Percentiles rank a stretch among this genome's conserved stretches.
Evolutionary conservation across 2,113 vertebrate species (phyloP).

Genomic region (Chionis minor): DNA sequence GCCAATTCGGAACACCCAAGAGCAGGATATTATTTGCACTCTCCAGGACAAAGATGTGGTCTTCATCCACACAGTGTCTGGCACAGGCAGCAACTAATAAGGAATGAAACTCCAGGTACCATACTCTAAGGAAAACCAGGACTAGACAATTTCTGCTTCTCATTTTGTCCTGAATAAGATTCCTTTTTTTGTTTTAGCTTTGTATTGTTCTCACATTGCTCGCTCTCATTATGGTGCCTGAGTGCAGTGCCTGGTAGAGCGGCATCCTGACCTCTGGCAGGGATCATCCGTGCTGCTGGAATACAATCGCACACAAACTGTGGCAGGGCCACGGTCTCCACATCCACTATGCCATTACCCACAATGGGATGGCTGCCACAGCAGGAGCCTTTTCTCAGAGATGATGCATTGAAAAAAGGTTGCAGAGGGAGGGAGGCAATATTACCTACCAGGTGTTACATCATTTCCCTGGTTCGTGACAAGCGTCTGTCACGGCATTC

Average conservation of each 20-base stretch:
- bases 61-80: background rate
- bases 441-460: background rate
- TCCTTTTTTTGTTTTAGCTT: background rate
- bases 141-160: background rate
- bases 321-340: background rate
- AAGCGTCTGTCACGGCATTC: fast-evolving
- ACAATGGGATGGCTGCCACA: background rate
- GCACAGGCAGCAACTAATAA: background rate
- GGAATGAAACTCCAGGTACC: background rate
- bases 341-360: background rate
- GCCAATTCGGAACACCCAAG: background rate
- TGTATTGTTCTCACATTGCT: background rate
- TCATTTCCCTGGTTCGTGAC: background rate
- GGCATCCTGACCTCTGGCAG: background rate
- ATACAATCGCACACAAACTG: background rate
- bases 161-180: background rate
- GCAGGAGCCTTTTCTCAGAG: background rate
- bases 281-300: background rate
- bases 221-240: fast-evolving
- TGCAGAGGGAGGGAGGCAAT: background rate
- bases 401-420: background rate
- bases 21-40: background rate
- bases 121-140: background rate
- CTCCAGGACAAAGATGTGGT: background rate
- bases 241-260: background rate